A percentile compares a stretch with the other conserved stretches of the same genome.
These are phyloP conservation scores for Diachrysia chrysitis DNA, from an alignment of 2,888 invertebrate genomes.

Conservation along the genomic window DNA sequence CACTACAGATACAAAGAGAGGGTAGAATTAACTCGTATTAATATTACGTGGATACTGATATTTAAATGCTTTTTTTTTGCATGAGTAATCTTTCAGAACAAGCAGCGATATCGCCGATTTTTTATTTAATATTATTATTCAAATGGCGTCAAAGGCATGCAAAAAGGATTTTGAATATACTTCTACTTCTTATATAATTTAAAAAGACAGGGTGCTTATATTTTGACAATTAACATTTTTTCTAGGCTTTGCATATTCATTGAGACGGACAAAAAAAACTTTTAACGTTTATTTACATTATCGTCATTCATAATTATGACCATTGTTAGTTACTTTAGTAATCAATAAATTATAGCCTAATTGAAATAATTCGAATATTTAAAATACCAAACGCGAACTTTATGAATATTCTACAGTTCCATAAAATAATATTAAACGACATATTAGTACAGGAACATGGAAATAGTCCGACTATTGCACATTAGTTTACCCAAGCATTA, in stretches of 20 bases:
- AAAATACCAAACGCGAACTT: constrained; percentile 11
- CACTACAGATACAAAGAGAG: background rate
- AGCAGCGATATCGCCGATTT: background rate
- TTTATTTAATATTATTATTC: too few relatives aligned
- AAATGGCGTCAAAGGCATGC: too few relatives aligned
- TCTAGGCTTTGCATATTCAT: too few relatives aligned
- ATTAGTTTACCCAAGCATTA: constrained; percentile 52
- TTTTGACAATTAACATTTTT: too few relatives aligned
- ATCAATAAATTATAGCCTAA: background rate
- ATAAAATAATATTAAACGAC: constrained; percentile 40
- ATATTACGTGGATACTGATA: background rate
- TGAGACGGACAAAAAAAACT: too few relatives aligned
- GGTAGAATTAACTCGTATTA: constrained; percentile 9
- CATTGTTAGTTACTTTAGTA: too few relatives aligned
- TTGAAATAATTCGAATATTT: constrained; percentile 29
- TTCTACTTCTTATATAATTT: too few relatives aligned
- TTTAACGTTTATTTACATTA: too few relatives aligned
- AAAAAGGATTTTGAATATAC: too few relatives aligned
- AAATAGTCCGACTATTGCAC: constrained; percentile 39
- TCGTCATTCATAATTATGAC: too few relatives aligned
- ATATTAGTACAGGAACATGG: constrained; percentile 48
- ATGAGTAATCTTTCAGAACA: background rate
- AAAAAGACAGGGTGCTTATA: too few relatives aligned
- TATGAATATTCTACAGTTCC: constrained; percentile 39
- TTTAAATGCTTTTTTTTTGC: background rate